Evolutionary conservation across 2,113 vertebrate genomes (phyloP), one percentile per base, ranked within the genome.

Genomic region (Apaloderma vittatum): DNA sequence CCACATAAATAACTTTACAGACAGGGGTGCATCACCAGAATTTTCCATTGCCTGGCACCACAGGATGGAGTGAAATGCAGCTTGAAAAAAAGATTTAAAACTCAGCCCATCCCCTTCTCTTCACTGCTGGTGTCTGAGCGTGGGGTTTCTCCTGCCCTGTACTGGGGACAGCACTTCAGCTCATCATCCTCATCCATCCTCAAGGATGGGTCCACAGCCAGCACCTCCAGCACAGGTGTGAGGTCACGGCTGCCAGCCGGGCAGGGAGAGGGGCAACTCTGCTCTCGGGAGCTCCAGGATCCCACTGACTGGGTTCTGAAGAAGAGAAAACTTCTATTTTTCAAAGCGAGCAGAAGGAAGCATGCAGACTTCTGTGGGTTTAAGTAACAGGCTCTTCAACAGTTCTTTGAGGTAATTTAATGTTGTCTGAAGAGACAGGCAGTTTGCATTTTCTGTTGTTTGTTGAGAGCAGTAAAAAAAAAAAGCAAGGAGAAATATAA

Each of bases 71-170:
- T 34, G 36, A 72, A 86, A 93, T 34, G 43, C 21, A 73, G 21
- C 20, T 80, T 73, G 16, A 9, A 90, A 82, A 70, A 55, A 21
- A 17, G 1, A 22, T 40, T 2, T 8, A n/a, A 49, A 40, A 71
- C 51, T 68, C 68, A 75, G 20, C 9, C 21, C 10, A 2, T 66
- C 45, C 34, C 5, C 15, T 75, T 68, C 9, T 46, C 7, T 55
- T 32, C 29, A 55, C 23, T 0, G 0, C 43, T 36, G 10, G n/a
- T 40, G 16, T 45, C 61, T n/a, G 48, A 86, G 10, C n/a, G 30
- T 0, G 2, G n/a, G 22, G 22, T 79, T 75, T 27, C 37, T 75
- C 27, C 49, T 77, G 49, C 75, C 20, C 45, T 52, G 45, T 68
- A 15, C 61, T 24, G 29, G n/a, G 16, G n/a, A 45, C 20, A 71